These are phyloP conservation scores for Ardeotis arabs DNA, from an alignment of 2,113 vertebrate species.

Conservation along the genomic window DNA sequence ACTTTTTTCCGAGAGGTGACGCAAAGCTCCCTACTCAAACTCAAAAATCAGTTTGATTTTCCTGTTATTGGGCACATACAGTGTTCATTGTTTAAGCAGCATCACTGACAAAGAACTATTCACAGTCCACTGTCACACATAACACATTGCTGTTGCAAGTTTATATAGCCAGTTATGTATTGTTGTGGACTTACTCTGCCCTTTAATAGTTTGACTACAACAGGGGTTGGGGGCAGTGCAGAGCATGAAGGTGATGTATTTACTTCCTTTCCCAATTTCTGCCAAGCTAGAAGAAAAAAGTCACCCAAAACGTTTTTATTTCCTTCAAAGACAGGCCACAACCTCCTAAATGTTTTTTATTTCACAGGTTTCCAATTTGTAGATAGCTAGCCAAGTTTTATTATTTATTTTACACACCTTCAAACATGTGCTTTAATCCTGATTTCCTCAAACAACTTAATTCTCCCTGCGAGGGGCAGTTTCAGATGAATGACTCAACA, in stretches of 20 bases:
- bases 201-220: background rate
- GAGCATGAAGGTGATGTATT: background rate
- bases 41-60: background rate
- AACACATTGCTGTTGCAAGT: background rate
- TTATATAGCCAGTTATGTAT: background rate
- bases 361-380: background rate
- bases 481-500: background rate
- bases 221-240: fast-evolving
- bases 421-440: background rate
- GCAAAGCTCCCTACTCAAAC: background rate
- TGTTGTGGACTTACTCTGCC: background rate
- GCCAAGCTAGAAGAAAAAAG: background rate
- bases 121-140: background rate
- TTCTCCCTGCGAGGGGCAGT: background rate
- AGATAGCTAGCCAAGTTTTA: background rate
- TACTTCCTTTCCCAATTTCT: background rate
- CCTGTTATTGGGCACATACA: background rate
- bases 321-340: background rate
- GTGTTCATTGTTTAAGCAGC: background rate
- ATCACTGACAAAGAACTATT: background rate
- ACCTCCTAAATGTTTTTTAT: background rate
- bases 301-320: background rate
- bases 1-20: background rate
- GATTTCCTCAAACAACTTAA: background rate
- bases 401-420: background rate